Evolutionary conservation across 23 tunicate species (phyloP).

Genomic region (Clavelina lepadiformis): DNA sequence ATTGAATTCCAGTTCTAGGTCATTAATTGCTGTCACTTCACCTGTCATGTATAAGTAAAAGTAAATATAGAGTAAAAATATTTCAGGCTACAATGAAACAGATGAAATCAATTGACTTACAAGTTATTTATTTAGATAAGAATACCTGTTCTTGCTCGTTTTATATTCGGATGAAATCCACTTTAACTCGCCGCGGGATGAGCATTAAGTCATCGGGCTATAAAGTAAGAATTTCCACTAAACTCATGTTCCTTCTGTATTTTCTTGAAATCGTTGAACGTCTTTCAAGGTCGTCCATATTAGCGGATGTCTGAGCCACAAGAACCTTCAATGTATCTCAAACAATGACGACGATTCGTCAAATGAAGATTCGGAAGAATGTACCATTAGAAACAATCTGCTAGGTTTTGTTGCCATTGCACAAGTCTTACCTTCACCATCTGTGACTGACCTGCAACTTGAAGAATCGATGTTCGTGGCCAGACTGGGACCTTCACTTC

Average conservation of each 20-base stretch:
- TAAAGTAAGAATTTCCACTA: slow-evolving; percentile 40
- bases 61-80: no score
- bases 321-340: not conserved
- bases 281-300: slow-evolving; percentile 41
- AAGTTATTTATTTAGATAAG: not conserved
- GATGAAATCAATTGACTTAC: no score
- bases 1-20: no score
- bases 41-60: no score
- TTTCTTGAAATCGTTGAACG: not conserved
- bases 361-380: slow-evolving; percentile 20
- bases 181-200: slow-evolving; percentile 41
- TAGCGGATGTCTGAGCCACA: slow-evolving; percentile 14
- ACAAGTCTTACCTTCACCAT: slow-evolving; percentile 35
- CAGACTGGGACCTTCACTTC: slow-evolving; percentile 43
- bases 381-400: not conserved
- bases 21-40: no score
- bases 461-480: slow-evolving; percentile 45
- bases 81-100: no score
- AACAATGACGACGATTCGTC: not conserved
- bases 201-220: slow-evolving; percentile 48
- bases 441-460: slow-evolving; percentile 15
- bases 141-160: slow-evolving; percentile 23
- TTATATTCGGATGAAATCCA: slow-evolving; percentile 68
- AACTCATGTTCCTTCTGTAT: not conserved
- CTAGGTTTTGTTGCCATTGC: slow-evolving; percentile 39